phyloP scores from a whole-genome alignment of 2,888 invertebrate genomes.

The Abrostola tripartita region DNA sequence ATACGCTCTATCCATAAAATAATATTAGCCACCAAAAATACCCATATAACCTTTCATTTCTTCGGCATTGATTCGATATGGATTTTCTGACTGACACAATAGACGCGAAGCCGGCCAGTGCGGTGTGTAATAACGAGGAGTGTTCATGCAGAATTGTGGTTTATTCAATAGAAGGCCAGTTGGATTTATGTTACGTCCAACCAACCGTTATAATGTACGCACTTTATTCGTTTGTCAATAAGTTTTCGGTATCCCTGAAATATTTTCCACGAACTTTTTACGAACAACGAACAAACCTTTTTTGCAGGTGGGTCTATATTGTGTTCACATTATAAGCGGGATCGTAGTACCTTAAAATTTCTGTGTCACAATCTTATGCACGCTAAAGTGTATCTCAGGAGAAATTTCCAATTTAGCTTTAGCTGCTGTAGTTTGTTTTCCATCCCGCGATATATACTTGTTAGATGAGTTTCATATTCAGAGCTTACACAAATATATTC shows the following conservation, averaged over 20 bases:
- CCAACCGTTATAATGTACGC: conserved; percentile 38
- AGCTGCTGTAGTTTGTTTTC: conserved; percentile 45
- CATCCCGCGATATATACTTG: conserved; percentile 39
- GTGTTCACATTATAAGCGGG: conserved; percentile 10
- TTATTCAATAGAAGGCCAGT: conserved; percentile 53
- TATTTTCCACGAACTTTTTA: conserved; percentile 4
- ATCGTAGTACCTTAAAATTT: conserved; percentile 1
- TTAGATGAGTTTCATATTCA: conserved; percentile 29
- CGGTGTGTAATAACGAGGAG: conserved; percentile 65
- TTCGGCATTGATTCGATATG: conserved; percentile 53
- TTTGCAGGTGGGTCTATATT: conserved; percentile 6
- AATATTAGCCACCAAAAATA: conserved; percentile 22
- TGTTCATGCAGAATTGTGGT: conserved; percentile 61
- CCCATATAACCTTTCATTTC: conserved; percentile 24
- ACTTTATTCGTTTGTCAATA: conserved; percentile 50
- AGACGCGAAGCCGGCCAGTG: conserved; percentile 49
- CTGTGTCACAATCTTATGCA: conserved; percentile 16
- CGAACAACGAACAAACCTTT: neutral
- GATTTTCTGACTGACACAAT: conserved; percentile 64
- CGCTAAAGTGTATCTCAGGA: conserved; percentile 36
- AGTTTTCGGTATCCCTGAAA: conserved; percentile 16
- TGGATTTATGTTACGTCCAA: conserved; percentile 53
- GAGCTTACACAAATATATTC: conserved; percentile 33
- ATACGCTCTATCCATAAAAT: conserved; percentile 1
- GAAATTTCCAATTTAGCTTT: conserved; percentile 45